phyloP scores from a whole-genome alignment of 1,140 invertebrate species.

The Thalassaphorura encarpata region DNA sequence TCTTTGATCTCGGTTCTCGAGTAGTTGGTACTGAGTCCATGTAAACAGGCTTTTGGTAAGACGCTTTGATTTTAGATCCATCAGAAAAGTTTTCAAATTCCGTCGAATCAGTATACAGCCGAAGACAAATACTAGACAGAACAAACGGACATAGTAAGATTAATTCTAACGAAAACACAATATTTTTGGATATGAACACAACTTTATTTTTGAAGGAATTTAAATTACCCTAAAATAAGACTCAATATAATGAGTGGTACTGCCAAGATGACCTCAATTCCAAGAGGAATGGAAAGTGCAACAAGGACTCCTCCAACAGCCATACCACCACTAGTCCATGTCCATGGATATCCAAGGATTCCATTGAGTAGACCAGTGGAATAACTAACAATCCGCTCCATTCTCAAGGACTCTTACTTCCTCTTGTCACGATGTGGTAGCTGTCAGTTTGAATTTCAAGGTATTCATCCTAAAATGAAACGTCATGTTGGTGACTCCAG shows the following conservation, averaged over 20 bases:
- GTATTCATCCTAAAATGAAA: too few relatives aligned
- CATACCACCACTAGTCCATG: background rate
- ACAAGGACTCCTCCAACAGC: background rate
- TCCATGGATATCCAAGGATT: conserved; percentile 3
- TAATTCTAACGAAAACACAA: too few relatives aligned
- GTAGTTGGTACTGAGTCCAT: too few relatives aligned
- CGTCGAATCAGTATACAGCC: background rate
- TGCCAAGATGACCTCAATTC: conserved; percentile 14
- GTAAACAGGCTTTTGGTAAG: too few relatives aligned
- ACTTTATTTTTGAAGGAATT: too few relatives aligned
- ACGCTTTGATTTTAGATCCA: background rate
- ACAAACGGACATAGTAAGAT: too few relatives aligned
- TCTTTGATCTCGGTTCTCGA: conserved; percentile 6
- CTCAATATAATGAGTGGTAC: conserved; percentile 1
- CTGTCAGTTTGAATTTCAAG: too few relatives aligned
- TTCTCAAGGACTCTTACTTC: too few relatives aligned
- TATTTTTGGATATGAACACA: too few relatives aligned
- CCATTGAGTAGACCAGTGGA: background rate
- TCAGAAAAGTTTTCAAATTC: background rate
- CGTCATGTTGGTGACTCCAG: too few relatives aligned
- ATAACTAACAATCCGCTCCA: background rate
- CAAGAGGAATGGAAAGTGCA: conserved; percentile 3
- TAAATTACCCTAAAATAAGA: conserved; percentile 15
- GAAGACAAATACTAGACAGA: background rate
- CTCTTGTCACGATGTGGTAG: too few relatives aligned